These are phyloP conservation scores for Icerya purchasi DNA, from an alignment of 2,888 invertebrate genomes.

Conservation along the genomic window DNA sequence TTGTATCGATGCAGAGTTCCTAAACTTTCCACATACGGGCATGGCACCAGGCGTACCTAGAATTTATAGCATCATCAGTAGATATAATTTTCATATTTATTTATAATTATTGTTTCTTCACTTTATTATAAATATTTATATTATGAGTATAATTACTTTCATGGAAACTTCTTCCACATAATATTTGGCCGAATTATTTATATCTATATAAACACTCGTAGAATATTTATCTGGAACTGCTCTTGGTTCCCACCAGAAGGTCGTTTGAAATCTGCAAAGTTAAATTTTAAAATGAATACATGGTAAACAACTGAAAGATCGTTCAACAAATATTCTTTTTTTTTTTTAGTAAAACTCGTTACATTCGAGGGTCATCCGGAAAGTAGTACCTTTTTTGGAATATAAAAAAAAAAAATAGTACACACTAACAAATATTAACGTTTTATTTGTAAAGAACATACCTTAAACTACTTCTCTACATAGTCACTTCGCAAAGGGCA, in stretches of 20 bases:
- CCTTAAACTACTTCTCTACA: no score
- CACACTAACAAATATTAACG: no score
- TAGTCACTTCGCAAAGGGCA: no score
- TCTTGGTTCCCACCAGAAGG: constrained; percentile 12
- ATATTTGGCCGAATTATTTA: constrained; percentile 4
- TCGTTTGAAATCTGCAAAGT: constrained; percentile 11
- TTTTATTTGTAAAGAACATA: no score
- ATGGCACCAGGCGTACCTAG: constrained; percentile 12
- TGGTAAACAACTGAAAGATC: no score
- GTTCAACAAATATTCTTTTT: no score
- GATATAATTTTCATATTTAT: not conserved
- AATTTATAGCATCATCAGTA: not conserved
- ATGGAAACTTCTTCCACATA: constrained; percentile 12
- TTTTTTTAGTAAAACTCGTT: no score
- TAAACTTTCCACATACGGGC: constrained; percentile 10
- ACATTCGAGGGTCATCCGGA: no score
- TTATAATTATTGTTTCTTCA: not conserved
- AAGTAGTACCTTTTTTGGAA: no score
- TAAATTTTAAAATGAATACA: no score
- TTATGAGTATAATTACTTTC: constrained; percentile 6
- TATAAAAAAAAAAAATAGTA: no score
- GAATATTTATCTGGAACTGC: constrained; percentile 11
- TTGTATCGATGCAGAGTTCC: constrained; percentile 9
- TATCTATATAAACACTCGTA: constrained; percentile 9
- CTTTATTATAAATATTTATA: not conserved